Percentiles rank a stretch among this genome's conserved stretches.
Conservation (phyloP, 2,113 vertebrate genomes). For the Grantiella picta region DNA sequence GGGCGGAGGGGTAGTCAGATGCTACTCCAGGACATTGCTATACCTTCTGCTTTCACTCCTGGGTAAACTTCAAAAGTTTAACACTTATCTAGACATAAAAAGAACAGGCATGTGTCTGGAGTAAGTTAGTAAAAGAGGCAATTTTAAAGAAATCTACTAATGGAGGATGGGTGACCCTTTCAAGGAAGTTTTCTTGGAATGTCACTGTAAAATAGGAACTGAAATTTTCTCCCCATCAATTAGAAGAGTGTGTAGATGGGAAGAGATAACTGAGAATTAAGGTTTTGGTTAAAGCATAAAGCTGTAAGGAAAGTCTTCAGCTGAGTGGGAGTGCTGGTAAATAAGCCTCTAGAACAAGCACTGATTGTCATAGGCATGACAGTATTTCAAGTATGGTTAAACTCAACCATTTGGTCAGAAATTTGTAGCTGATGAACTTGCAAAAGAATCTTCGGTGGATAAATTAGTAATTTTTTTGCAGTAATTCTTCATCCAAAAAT, state of each 20-base stretch:
- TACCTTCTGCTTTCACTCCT: constrained; percentile 32
- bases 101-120: constrained; percentile 41
- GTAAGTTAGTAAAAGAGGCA: constrained; percentile 35
- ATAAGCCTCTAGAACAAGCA: background rate
- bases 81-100: constrained; percentile 56
- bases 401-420: background rate
- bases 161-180: background rate
- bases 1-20: background rate
- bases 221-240: background rate
- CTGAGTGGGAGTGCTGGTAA: background rate
- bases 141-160: background rate
- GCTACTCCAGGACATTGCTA: constrained; percentile 41
- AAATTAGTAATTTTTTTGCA: background rate
- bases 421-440: background rate
- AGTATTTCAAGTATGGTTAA: background rate
- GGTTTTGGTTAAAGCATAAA: background rate
- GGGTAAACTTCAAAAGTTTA: constrained; percentile 59
- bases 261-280: background rate
- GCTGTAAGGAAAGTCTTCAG: background rate
- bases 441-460: background rate
- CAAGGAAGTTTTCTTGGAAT: background rate
- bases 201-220: background rate
- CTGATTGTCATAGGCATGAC: background rate
- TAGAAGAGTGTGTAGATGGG: background rate
- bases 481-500: background rate